Evolutionary conservation across 1,140 invertebrate species (phyloP), one percentile per base, ranked within the genome.

Genomic region (Streblospio benedicti): DNA sequence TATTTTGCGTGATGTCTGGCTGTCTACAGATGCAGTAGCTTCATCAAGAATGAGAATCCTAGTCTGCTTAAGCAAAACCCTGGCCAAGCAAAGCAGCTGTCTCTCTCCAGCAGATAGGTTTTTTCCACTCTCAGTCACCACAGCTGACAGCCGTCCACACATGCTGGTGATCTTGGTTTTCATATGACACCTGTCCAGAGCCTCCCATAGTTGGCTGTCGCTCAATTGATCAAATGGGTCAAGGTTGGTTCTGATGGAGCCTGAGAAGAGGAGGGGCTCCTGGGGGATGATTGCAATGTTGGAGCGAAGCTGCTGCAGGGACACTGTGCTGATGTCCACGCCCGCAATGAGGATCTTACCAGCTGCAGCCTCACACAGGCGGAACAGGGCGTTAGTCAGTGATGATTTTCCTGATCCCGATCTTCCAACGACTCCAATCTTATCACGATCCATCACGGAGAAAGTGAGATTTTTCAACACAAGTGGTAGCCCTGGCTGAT

Each of bases 381-480:
- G 75, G 67, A 83, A 83, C 23, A 83, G 60, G 28, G 78, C 75
- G 27, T 82, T 63, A 1, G 76, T 80, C n/a, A 95, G 76, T 0
- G 91, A 93, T 0, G 90, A 91, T 75, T 96, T 96, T 18, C 93
- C 93, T 35, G 91, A 91, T 1, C 93, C 93, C 5, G 85, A 86
- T 63, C 84, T 76, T 20, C 91, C 91, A 23, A 91, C 89, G 57
- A 93, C 87, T 1, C 89, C 87, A 57, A 91, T 67, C 77, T 76
- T 53, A 38, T 52, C 20, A 23, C 6, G 27, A n/a, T n/a, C n/a
- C n/a, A n/a, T n/a, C n/a, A n/a, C n/a, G n/a, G n/a, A n/a, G n/a
- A n/a, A n/a, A n/a, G n/a, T n/a, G n/a, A n/a, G n/a, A n/a, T n/a
- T n/a, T n/a, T n/a, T n/a, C n/a, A n/a, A n/a, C n/a, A n/a, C n/a